Conservation (phyloP, 2,888 invertebrate species). For the Ectobius pallidus region DNA sequence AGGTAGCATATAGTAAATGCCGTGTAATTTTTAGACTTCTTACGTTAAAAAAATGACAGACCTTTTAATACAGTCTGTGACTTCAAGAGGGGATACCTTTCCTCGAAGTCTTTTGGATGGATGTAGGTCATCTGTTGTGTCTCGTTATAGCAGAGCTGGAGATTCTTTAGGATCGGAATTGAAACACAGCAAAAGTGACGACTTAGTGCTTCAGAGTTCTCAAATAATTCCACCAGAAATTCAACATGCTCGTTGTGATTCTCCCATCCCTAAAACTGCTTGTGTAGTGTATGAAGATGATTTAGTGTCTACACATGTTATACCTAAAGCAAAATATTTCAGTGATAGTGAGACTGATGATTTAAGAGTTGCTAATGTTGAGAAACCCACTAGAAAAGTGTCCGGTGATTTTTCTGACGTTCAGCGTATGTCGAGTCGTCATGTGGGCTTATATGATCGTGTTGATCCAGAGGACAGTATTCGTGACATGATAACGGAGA, state of each 20-base stretch:
- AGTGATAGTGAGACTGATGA: slow-evolving; percentile 48
- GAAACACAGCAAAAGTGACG: slow-evolving; percentile 60
- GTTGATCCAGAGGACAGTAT: slow-evolving; percentile 69
- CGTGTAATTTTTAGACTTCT: neutral
- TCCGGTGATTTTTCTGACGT: slow-evolving; percentile 42
- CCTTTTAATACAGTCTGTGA: slow-evolving; percentile 41
- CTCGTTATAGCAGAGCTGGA: slow-evolving; percentile 36
- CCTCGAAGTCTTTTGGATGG: slow-evolving; percentile 56
- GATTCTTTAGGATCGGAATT: slow-evolving; percentile 53
- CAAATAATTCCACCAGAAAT: slow-evolving; percentile 51
- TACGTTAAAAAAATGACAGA: slow-evolving; percentile 39
- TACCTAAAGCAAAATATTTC: slow-evolving; percentile 53
- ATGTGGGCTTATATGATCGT: slow-evolving; percentile 58
- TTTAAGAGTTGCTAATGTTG: slow-evolving; percentile 13
- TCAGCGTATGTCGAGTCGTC: slow-evolving; percentile 52
- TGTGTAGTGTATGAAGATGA: slow-evolving; percentile 50
- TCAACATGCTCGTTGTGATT: slow-evolving; percentile 52
- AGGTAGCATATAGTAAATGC: no score
- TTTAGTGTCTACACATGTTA: slow-evolving; percentile 47
- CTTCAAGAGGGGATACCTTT: slow-evolving; percentile 54
- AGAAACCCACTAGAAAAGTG: slow-evolving; percentile 34
- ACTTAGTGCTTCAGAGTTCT: slow-evolving; percentile 57
- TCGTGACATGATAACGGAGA: slow-evolving; percentile 66
- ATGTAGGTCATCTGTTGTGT: slow-evolving; percentile 48
- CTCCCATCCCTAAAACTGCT: slow-evolving; percentile 49